phyloP scores from a whole-genome alignment of 2,113 vertebrate species.

The Callipepla californica region DNA sequence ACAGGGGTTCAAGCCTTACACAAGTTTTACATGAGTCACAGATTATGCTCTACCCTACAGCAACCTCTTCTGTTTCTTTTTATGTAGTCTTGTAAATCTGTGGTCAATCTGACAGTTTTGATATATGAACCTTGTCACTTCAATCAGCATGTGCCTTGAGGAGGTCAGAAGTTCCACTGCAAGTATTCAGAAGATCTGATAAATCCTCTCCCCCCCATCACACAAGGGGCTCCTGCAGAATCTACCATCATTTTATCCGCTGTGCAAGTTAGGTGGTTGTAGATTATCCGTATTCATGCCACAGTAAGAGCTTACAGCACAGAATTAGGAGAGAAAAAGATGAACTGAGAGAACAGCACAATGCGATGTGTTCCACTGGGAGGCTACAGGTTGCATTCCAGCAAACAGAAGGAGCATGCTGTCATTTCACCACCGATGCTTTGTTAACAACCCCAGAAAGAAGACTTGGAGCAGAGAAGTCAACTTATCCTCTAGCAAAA shows the following conservation, averaged over 20 bases:
- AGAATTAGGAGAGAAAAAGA: neutral
- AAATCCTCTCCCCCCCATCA: neutral
- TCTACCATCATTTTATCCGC: fast-evolving
- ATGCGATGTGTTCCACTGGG: fast-evolving
- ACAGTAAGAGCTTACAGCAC: neutral
- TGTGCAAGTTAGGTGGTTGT: neutral
- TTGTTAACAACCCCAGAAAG: neutral
- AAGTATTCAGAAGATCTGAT: neutral
- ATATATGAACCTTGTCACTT: neutral
- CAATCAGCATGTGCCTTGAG: neutral
- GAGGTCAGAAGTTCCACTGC: neutral
- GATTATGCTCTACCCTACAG: neutral
- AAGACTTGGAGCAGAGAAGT: neutral
- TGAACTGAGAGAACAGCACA: neutral
- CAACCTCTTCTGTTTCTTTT: neutral
- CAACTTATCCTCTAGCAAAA: neutral
- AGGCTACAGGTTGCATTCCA: neutral
- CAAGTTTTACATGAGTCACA: fast-evolving
- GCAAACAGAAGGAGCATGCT: neutral
- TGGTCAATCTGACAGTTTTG: neutral
- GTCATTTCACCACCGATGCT: neutral
- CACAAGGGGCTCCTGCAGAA: neutral
- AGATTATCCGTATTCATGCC: neutral
- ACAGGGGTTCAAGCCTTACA: neutral
- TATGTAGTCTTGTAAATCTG: neutral